These are phyloP conservation scores for Eupithecia pulchellata DNA, from an alignment of 2,888 invertebrate species.

Conservation along the genomic window DNA sequence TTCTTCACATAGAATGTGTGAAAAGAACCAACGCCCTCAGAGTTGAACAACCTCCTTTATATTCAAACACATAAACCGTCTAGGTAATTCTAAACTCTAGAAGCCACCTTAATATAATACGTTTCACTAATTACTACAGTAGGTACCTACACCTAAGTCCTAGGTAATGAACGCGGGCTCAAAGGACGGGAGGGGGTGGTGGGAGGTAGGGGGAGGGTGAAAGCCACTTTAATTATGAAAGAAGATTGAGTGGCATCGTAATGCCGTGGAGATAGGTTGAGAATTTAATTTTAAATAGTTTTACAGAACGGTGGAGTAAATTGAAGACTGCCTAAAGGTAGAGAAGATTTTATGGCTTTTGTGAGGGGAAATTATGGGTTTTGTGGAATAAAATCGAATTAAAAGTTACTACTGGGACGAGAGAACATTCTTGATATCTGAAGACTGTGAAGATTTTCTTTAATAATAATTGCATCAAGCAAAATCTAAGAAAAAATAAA, in stretches of 20 bases:
- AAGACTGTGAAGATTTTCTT: not conserved
- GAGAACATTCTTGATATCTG: not conserved
- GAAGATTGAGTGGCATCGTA: constrained; percentile 75
- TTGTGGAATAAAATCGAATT: not conserved
- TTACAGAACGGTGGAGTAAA: constrained; percentile 23
- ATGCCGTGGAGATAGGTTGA: constrained; percentile 42
- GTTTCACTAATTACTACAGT: constrained; percentile 62
- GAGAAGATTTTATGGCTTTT: constrained; percentile 12
- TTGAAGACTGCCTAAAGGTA: constrained; percentile 10
- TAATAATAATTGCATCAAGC: not conserved
- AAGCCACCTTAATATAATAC: constrained; percentile 24
- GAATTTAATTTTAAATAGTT: constrained; percentile 45
- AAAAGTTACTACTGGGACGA: not conserved
- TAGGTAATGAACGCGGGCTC: constrained; percentile 76
- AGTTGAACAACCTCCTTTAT: constrained; percentile 6
- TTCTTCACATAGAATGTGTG: not conserved
- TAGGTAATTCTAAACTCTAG: constrained; percentile 4
- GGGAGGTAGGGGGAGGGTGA: constrained; percentile 58
- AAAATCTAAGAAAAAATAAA: not conserved
- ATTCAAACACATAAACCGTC: constrained; percentile 15
- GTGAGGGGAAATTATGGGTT: not conserved
- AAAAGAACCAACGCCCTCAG: not conserved
- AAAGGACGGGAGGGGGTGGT: constrained; percentile 55
- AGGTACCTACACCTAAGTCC: constrained; percentile 56
- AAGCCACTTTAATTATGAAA: constrained; percentile 83